phyloP scores from a whole-genome alignment of 1,140 invertebrate genomes.

The Plodia interpunctella region DNA sequence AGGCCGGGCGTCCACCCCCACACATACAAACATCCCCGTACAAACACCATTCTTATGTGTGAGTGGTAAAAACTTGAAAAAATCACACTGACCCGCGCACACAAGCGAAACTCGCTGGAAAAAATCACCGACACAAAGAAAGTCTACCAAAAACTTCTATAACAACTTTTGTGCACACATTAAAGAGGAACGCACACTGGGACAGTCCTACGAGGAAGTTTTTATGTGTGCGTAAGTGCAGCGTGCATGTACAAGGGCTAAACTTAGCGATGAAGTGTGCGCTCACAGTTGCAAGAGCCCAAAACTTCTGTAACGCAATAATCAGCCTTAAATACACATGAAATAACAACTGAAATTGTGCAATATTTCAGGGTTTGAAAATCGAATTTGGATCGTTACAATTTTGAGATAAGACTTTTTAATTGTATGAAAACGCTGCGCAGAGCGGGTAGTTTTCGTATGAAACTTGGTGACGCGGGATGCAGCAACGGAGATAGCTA shows the following conservation, averaged over 20 bases:
- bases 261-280: conserved; percentile 60
- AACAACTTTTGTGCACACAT: conserved; percentile 70
- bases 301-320: conserved; percentile 46
- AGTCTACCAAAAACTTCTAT: conserved; percentile 73
- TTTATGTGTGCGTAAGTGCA: conserved; percentile 60
- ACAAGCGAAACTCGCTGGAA: conserved; percentile 54
- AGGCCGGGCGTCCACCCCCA: conserved; percentile 63
- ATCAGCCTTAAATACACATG: background rate
- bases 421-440: conserved; percentile 35
- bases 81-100: conserved; percentile 70
- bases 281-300: conserved; percentile 67
- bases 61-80: conserved; percentile 70
- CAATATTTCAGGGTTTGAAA: background rate
- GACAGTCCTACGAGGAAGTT: conserved; percentile 42
- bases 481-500: conserved; percentile 48
- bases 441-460: conserved; percentile 74
- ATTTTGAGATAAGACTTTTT: conserved; percentile 30
- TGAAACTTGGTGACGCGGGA: conserved; percentile 68
- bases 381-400: background rate
- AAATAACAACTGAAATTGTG: background rate
- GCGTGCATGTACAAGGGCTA: conserved; percentile 49
- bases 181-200: conserved; percentile 28
- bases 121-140: conserved; percentile 77
- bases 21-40: conserved; percentile 46
- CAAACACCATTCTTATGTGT: conserved; percentile 42